Evolutionary conservation across 2,888 invertebrate genomes (phyloP), one percentile per base, ranked within the genome.

Genomic region (Oxyscelio sp.): DNA sequence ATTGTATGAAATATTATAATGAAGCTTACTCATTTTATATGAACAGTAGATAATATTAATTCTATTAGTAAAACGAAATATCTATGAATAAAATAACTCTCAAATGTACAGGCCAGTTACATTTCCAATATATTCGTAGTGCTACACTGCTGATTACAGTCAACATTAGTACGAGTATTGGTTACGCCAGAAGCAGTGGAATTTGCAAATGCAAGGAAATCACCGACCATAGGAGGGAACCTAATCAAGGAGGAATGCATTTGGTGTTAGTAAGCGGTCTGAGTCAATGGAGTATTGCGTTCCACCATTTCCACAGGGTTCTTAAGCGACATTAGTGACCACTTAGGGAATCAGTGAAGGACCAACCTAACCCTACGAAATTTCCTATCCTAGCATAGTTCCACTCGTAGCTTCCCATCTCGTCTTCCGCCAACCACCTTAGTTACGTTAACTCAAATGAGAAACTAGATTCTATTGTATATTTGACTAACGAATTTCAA

Each of bases 231-330:
- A 85, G 84, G 86, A 87, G 85, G 59, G 66, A 87, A 88, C 89
- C 91, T 90, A 91, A 92, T 92, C 91, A 92, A 90, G 90, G 81
- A 90, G 92, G 91, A 91, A 92, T 92, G 92, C 91, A 89, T 91
- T 89, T 89, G 88, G 90, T 89, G 91, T 91, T 90, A 88, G 89
- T 89, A 85, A 89, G 87, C 88, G 89, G 90, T 88, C 87, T 87
- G 88, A 89, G 87, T 88, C 87, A 90, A 90, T 90, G 88, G 87
- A 89, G 83, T 89, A 88, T 87, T 87, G 87, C 89, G 90, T 91
- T 92, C 88, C 91, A 89, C 81, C 87, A 89, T 89, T 90, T 90
- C 91, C 90, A 89, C 86, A 87, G 87, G 87, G 90, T 92, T 91
- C 91, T 92, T 91, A 91, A 89, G 87, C 88, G 89, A 91, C 90